Evolutionary conservation across 2,113 vertebrate genomes (phyloP), one percentile per base, ranked within the genome.

Genomic region (Toxotes chatareus): DNA sequence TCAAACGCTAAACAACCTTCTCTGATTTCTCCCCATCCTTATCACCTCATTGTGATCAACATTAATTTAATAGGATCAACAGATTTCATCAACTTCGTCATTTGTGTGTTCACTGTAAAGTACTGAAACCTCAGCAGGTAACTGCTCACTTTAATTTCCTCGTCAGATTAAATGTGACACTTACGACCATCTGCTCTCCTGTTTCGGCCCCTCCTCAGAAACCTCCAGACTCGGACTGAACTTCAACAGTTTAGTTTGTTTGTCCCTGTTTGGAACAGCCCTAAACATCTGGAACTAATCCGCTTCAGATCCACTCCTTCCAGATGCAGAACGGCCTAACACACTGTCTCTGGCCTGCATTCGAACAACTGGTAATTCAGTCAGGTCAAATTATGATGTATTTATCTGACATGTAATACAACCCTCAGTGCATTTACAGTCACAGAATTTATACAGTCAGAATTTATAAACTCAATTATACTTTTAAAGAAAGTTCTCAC

Each of bases 251-350:
- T 55, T 16, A 11, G 19, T 40, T 73, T 86, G 57, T 88, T 91
- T 87, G 90, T 85, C 71, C 10, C 61, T 72, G 59, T 80, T 77
- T 31, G 12, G 65, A 81, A 59, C 40, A 44, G 56, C 17, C 12
- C 27, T 5, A 40, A 56, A 84, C 91, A 93, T 91, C 88, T 90
- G 90, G 90, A 74, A 27, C 10, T 19, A 2, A 49, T 86, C 82
- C 55, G 73, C 34, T 74, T 11, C 55, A 60, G 42, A 59, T 55
- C 44, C 56, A 27, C 68, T 64, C 60, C 65, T 67, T 65, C 60
- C 67, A 66, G 59, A 56, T 63, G 69, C 69, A 57, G 12, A 32
- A 16, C 65, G 23, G 56, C 38, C 46, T 1, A 19, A 1, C 31
- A 66, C 0, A 1, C 8, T 27, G 63, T 32, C 14, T 59, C 61